A percentile compares a stretch with the other conserved stretches of the same genome.
Conservation (phyloP, 1,140 invertebrate species). For the Platyura marginata region DNA sequence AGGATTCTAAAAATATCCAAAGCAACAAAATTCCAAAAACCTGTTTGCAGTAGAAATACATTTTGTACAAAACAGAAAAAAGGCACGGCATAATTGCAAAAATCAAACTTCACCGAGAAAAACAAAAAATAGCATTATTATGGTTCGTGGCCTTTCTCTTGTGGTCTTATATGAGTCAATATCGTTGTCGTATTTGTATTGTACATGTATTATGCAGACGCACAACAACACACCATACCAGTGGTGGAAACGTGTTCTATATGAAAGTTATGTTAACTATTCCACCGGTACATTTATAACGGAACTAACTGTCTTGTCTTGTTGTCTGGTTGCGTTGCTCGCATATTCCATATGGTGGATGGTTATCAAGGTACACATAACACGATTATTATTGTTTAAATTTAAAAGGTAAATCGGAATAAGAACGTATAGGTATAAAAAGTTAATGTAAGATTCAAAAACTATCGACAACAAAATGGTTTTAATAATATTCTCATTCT, state of each 20-base stretch:
- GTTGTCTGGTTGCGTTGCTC: background rate
- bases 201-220: background rate
- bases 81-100: no score
- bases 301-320: background rate
- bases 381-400: background rate
- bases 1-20: no score
- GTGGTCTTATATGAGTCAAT: no score
- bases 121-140: no score
- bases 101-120: no score
- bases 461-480: background rate
- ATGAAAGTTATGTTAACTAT: background rate
- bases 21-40: no score
- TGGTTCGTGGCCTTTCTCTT: no score
- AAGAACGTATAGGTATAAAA: background rate
- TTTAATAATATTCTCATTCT: constrained; percentile 7
- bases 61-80: no score
- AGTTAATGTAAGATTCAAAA: background rate
- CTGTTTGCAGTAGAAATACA: no score
- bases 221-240: background rate
- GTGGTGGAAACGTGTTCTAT: background rate
- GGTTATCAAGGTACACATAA: background rate
- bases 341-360: background rate
- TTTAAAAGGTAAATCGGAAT: background rate
- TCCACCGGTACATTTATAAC: background rate
- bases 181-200: no score